Evolutionary conservation across 2,113 vertebrate species (phyloP).

Genomic region (Corvus cornix): DNA sequence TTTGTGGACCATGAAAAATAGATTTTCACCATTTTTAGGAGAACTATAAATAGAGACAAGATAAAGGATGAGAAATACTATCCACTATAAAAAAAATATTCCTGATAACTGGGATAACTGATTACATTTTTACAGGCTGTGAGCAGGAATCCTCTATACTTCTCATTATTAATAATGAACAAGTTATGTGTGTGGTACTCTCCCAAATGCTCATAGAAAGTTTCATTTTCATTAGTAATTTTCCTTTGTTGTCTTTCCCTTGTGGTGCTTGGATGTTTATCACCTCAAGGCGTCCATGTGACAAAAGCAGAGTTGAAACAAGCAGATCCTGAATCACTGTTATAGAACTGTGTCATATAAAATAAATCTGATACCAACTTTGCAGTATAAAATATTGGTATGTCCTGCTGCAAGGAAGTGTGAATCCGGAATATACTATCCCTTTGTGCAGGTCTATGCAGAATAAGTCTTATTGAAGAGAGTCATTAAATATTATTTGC

Average conservation of each 20-base stretch:
- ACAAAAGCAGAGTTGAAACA: background rate
- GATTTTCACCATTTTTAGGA: constrained; percentile 10
- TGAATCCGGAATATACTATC: background rate
- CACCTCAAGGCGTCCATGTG: background rate
- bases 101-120: background rate
- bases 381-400: background rate
- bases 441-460: background rate
- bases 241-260: background rate
- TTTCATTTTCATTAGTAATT: background rate
- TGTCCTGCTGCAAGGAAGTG: background rate
- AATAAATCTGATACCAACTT: background rate
- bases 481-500: constrained; percentile 9
- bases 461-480: background rate
- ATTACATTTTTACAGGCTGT: background rate
- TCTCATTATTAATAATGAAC: background rate
- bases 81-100: background rate
- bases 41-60: background rate
- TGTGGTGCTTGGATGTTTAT: background rate
- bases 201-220: background rate
- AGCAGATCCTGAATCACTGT: background rate
- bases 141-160: background rate
- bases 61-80: background rate
- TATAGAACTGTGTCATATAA: background rate
- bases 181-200: background rate
- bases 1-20: background rate